Base-by-base conservation (phyloP, 2,113 vertebrate species). In the Trogon melanurus region DNA sequence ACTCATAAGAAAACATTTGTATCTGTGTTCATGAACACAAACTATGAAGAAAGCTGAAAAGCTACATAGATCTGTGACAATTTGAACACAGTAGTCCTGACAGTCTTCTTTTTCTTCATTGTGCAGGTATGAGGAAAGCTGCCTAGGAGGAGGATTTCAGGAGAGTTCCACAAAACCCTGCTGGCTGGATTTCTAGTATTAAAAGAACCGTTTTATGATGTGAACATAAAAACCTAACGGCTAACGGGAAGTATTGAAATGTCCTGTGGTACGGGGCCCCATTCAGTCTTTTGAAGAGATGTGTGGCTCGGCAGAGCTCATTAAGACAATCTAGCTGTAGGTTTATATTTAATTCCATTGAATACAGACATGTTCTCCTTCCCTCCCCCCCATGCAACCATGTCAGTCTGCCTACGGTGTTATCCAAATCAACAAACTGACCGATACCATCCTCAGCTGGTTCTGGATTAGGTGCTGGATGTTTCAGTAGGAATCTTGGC, bases 41-140 rank as follows among this genome's bases (percentile, higher is more conserved):
- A 65, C 9, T 10, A 51, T 0, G 1, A 92, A 36, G 44, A 83
- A 26, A 23, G 27, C 13, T 75, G 69, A 71, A 26, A 78, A 67
- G 21, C 17, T 82, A n/a, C 20, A 17, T 3, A 5, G 27, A 27
- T 26, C 13, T 4, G 6, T 16, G 23, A 29, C 34, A 71, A 6
- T 23, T 20, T 58, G 32, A 85, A 50, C 22, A 54, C 15, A 56
- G 29, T 4, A 70, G 29, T 66, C 21, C 29, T 95, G 36, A 96
- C 47, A 9, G 5, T 9, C 4, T 0, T 79, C 23, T 79, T 79
- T 74, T 71, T 74, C 79, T 61, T 91, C 45, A 53, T 57, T 17
- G 3, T 10, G 20, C 88, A 97, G 97, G 94, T 61, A 11, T 92
- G 57, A 95, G 53, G 60, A 97, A 97, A 79, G 32, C 81, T 70